Conservation (phyloP, 92 coral and sea anemone species). For the Palythoa heliodiscus region DNA sequence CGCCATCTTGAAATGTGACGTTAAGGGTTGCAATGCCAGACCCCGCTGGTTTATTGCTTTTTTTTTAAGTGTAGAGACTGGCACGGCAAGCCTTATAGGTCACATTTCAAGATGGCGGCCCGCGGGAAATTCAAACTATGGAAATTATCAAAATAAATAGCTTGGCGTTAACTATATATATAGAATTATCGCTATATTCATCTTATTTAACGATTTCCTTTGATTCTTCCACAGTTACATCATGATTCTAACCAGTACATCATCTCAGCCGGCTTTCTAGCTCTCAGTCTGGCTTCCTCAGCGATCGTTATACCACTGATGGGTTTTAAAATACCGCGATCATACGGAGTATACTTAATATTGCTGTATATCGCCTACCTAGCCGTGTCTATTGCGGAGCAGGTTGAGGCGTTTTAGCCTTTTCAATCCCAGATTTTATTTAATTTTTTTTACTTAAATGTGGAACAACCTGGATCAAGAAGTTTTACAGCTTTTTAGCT, state of each 20-base stretch:
- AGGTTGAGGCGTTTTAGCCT: slow-evolving; percentile 39
- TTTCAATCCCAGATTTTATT: not conserved
- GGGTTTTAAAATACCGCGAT: slow-evolving; percentile 89
- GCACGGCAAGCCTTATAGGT: too few relatives aligned
- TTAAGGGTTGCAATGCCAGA: too few relatives aligned
- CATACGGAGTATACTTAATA: slow-evolving; percentile 84
- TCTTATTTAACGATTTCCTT: not conserved
- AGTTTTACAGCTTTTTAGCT: too few relatives aligned
- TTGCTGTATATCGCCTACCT: slow-evolving; percentile 73
- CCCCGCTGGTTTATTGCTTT: too few relatives aligned
- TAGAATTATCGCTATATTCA: too few relatives aligned
- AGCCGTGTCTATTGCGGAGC: slow-evolving; percentile 59
- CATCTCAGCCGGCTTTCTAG: slow-evolving; percentile 88
- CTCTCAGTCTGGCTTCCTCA: slow-evolving; percentile 83
- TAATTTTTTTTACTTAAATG: not conserved
- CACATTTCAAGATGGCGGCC: too few relatives aligned
- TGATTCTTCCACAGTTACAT: slow-evolving; percentile 61
- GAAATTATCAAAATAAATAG: too few relatives aligned
- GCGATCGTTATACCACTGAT: slow-evolving; percentile 82
- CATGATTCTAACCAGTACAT: slow-evolving; percentile 76
- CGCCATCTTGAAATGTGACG: too few relatives aligned
- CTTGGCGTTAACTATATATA: too few relatives aligned
- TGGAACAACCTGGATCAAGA: too few relatives aligned
- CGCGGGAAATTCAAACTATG: too few relatives aligned
- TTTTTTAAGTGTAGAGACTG: too few relatives aligned